Base-by-base conservation (phyloP, 53 echinoderm and acorn worm genomes). In the Stichopus horrens region DNA sequence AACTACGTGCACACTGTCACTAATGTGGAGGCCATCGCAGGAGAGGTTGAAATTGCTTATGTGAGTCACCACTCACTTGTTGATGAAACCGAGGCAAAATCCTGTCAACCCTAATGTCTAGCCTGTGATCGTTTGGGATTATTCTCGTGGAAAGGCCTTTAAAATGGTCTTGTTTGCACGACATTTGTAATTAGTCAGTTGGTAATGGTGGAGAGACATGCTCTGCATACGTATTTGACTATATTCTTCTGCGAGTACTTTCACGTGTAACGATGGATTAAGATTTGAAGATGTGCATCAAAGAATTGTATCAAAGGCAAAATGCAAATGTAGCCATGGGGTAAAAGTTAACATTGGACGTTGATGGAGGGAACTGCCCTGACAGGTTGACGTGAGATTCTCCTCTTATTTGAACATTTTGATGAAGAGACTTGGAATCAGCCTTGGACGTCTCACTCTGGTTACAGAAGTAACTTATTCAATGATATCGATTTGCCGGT, bases 21-120 rank as follows among this genome's bases (percentile, higher is more conserved):
- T 71, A 71, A 71, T 71, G 71, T 71, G n/a, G 71, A 71, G 71
- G 71, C 71, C 71, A 71, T 71, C 19, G 16, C 18, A n/a, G 71
- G 71, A 71, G 71, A 71, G 18, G 37, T 71, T 71, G 18, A 71
- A 71, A 71, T 71, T 71, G 71, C 71, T 71, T 14, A n/a, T n/a
- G 56, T 81, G 81, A 81, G 81, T 81, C 81, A 81, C 81, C 81
- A 22, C 81, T 81, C 58, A 58, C 58, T 71, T 71, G 71, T 81
- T 81, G 81, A 81, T 81, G 81, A 81, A 58, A 54, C 7, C 20
- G 57, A 81, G 58, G 53, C 56, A 56, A 79, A 81, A 81, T 57
- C 21, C 81, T 22, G 81, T 81, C 81, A 81, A 21, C 56, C 21
- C 5, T 57, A 58, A 81, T 81, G 79, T 79, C 57, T 81, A 10